phyloP scores from a whole-genome alignment of 1,140 invertebrate species.

The Battus philenor region DNA sequence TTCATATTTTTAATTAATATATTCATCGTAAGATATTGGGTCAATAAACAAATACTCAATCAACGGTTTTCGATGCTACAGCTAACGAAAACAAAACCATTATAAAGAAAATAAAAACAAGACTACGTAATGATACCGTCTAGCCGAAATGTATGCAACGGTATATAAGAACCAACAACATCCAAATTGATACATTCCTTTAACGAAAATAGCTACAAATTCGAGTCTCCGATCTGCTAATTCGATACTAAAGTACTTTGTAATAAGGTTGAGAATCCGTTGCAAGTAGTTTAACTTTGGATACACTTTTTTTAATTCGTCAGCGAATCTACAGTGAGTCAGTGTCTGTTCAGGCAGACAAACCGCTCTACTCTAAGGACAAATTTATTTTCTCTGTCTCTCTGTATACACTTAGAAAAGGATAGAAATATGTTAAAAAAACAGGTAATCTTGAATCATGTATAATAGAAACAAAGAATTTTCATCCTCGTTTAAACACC shows the following conservation, averaged over 20 bases:
- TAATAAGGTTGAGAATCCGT: not conserved
- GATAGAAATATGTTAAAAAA: not conserved
- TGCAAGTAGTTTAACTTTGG: not conserved
- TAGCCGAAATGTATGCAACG: conserved; percentile 15
- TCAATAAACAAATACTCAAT: conserved; percentile 2
- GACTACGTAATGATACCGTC: conserved; percentile 23
- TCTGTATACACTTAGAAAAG: conserved; percentile 1
- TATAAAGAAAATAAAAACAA: conserved; percentile 14
- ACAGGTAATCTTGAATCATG: too few relatives aligned
- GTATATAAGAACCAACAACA: conserved; percentile 26
- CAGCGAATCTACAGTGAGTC: conserved; percentile 25
- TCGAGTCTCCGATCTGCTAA: not conserved
- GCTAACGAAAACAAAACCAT: conserved; percentile 15
- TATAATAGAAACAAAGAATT: too few relatives aligned
- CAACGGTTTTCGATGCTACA: not conserved
- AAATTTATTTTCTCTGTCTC: conserved; percentile 12
- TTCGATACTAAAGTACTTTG: not conserved
- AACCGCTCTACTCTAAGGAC: conserved; percentile 17
- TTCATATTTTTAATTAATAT: too few relatives aligned
- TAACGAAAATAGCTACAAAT: conserved; percentile 35
- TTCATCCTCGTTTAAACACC: too few relatives aligned
- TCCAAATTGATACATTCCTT: conserved; percentile 38
- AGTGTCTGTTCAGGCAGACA: conserved; percentile 29
- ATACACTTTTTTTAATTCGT: conserved; percentile 18
- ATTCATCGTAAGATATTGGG: too few relatives aligned